phyloP scores from a whole-genome alignment of 2,888 invertebrate species.

The Drosophila rubida region DNA sequence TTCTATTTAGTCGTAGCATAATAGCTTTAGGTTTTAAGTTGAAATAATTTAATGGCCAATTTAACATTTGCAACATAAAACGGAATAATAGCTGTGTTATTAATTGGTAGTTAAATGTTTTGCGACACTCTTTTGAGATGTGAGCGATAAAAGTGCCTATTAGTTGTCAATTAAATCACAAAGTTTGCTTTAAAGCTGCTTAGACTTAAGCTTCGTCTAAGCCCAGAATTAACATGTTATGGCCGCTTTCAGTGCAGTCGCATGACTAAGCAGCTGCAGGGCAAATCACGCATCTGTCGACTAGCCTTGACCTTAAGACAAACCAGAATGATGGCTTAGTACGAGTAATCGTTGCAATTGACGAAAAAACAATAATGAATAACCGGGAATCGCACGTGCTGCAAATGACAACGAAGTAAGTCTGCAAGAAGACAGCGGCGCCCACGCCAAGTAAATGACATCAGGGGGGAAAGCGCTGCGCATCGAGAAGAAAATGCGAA shows the following conservation, averaged over 20 bases:
- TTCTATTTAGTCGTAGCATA: no score
- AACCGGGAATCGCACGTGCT: slow-evolving; percentile 63
- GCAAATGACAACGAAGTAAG: slow-evolving; percentile 24
- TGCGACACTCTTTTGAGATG: no score
- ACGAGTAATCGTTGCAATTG: slow-evolving; percentile 16
- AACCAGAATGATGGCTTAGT: slow-evolving; percentile 16
- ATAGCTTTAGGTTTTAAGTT: not conserved
- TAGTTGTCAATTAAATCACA: no score
- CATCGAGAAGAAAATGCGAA: slow-evolving; percentile 17
- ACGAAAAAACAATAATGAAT: slow-evolving; percentile 8
- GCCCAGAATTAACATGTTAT: not conserved
- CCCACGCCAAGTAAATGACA: slow-evolving; percentile 52
- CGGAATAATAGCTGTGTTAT: no score
- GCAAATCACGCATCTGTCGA: slow-evolving; percentile 15
- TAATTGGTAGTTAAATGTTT: no score
- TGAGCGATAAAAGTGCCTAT: no score
- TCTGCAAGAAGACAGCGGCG: slow-evolving; percentile 22
- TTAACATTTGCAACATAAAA: no score
- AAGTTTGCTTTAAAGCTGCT: no score
- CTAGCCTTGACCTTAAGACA: slow-evolving; percentile 63
- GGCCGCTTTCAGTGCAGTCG: not conserved
- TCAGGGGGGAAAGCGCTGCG: not conserved
- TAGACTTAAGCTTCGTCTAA: not conserved
- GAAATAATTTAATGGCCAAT: not conserved
- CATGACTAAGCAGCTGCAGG: slow-evolving; percentile 35